Evolutionary conservation across 2,797 vertebrate genomes (phyloP).

Genomic region (Intellagama lesueurii): DNA sequence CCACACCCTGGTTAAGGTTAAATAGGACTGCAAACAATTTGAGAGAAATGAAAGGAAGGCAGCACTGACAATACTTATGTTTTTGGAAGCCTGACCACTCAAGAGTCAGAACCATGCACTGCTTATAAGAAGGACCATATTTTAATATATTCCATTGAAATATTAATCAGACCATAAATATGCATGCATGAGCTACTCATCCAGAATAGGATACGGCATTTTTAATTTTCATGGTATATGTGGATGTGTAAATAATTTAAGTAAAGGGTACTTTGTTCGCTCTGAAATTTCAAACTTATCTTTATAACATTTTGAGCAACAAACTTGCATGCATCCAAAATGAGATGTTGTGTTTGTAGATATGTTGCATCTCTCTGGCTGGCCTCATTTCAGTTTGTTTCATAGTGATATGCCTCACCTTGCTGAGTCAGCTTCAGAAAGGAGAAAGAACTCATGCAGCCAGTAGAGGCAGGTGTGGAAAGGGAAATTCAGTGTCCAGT

Average conservation of each 20-base stretch:
- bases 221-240: slow-evolving; percentile 40
- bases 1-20: no score
- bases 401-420: not conserved
- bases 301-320: slow-evolving; percentile 22
- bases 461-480: no score
- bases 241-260: slow-evolving; percentile 36
- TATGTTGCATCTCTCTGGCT: not conserved
- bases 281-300: slow-evolving; percentile 18
- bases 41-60: not conserved
- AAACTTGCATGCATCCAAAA: slow-evolving; percentile 22
- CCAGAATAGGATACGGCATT: not conserved
- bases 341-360: not conserved
- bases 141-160: slow-evolving; percentile 74
- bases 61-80: no score
- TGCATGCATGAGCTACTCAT: slow-evolving; percentile 35
- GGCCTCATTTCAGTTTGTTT: not conserved
- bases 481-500: no score
- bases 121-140: slow-evolving; percentile 72
- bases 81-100: slow-evolving; percentile 54
- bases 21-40: not conserved
- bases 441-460: not conserved
- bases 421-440: not conserved
- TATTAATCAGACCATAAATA: slow-evolving; percentile 69
- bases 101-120: slow-evolving; percentile 50
- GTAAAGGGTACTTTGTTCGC: slow-evolving; percentile 40